Conservation (phyloP, 2,113 vertebrate genomes). For the Oenanthe melanoleuca region DNA sequence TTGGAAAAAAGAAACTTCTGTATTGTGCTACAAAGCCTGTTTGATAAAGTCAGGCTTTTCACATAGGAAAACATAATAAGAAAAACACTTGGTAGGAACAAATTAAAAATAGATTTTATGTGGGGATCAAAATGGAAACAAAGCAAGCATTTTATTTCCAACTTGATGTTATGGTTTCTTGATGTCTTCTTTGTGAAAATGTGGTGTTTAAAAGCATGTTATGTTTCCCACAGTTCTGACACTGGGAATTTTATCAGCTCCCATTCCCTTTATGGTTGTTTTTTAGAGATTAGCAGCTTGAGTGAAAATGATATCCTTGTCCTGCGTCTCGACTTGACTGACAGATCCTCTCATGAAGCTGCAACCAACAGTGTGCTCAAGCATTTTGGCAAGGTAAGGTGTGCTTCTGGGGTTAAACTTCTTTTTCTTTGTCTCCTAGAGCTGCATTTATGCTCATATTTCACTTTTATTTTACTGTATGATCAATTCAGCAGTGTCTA, state of each 20-base stretch:
- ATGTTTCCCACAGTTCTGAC: not conserved
- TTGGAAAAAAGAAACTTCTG: not conserved
- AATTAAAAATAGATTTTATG: not conserved
- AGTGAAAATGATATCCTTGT: constrained; percentile 86
- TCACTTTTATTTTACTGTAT: not conserved
- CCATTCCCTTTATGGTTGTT: not conserved
- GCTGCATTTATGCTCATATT: not conserved
- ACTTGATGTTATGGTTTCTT: not conserved
- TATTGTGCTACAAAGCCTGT: not conserved
- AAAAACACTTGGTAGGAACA: not conserved
- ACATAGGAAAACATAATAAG: not conserved
- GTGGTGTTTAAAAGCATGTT: not conserved
- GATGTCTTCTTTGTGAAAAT: not conserved
- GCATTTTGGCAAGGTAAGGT: constrained; percentile 88
- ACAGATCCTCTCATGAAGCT: constrained; percentile 80
- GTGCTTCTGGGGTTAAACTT: not conserved
- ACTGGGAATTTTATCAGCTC: not conserved
- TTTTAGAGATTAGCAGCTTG: constrained; percentile 82
- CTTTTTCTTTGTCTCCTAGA: not conserved
- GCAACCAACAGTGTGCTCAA: constrained; percentile 83
- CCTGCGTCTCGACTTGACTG: constrained; percentile 88
- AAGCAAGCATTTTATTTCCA: not conserved
- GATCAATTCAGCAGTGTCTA: not conserved
- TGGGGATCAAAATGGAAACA: not conserved
- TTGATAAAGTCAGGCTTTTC: not conserved